Percentiles rank a stretch among this genome's conserved stretches.
Conservation (phyloP, 2,888 invertebrate genomes). For the Meteorus colon region DNA sequence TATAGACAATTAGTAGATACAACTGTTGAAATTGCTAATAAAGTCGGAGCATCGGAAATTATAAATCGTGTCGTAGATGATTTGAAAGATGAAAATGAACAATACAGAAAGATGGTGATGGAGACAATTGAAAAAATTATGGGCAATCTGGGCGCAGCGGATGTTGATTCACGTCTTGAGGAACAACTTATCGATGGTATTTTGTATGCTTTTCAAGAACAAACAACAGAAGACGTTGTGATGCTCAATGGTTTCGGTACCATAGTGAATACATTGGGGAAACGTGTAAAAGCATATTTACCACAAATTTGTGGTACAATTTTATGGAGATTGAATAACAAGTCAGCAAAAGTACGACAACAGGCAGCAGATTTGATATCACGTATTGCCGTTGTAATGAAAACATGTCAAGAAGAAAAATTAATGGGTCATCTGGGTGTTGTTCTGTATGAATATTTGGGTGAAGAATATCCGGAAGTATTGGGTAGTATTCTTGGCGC, state of each 20-base stretch:
- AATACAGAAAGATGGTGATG: conserved; percentile 99
- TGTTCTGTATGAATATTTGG: conserved; percentile 98
- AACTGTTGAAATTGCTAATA: conserved; percentile 99
- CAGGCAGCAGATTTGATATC: conserved; percentile 99
- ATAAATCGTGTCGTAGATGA: conserved; percentile 99
- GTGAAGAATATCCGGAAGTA: conserved; percentile 99
- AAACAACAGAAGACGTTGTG: conserved; percentile 99
- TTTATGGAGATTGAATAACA: conserved; percentile 99
- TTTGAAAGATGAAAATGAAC: conserved; percentile 99
- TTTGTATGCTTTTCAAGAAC: conserved; percentile 99
- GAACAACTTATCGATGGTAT: conserved; percentile 99
- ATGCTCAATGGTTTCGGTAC: conserved; percentile 99
- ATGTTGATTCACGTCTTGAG: conserved; percentile 97
- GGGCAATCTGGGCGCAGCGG: conserved; percentile 97
- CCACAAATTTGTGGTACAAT: conserved; percentile 99
- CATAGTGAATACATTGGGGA: conserved; percentile 97
- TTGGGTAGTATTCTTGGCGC: conserved; percentile 98
- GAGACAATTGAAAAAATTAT: conserved; percentile 99
- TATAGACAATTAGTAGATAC: conserved; percentile 97
- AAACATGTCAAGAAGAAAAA: conserved; percentile 99
- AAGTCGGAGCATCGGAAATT: conserved; percentile 99
- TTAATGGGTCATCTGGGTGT: conserved; percentile 99
- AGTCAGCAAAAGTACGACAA: conserved; percentile 98
- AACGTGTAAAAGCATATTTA: conserved; percentile 97
- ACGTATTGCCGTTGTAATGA: conserved; percentile 98